Conservation (phyloP, 2,888 invertebrate genomes). For the Octonoba sinensis region DNA sequence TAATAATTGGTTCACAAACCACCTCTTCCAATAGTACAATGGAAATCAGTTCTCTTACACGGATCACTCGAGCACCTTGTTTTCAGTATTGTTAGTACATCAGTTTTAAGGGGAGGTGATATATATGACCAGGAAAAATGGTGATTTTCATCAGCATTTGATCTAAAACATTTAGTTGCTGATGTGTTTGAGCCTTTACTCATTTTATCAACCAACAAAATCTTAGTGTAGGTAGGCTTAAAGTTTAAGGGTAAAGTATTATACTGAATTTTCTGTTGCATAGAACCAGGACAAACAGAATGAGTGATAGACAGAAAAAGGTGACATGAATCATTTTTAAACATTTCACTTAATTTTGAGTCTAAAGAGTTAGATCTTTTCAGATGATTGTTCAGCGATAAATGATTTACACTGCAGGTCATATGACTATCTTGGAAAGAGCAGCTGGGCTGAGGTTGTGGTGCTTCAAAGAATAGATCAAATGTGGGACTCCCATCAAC, state of each 20-base stretch:
- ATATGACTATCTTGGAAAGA: constrained; percentile 15
- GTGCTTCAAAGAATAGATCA: neutral
- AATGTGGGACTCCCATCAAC: neutral
- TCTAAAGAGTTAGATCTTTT: constrained; percentile 30
- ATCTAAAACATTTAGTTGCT: neutral
- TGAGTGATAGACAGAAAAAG: constrained; percentile 35
- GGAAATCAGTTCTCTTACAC: constrained; percentile 18
- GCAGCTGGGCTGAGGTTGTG: constrained; percentile 15
- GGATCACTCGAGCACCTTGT: constrained; percentile 51
- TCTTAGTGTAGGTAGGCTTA: constrained; percentile 29
- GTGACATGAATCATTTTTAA: constrained; percentile 6
- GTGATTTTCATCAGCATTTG: neutral
- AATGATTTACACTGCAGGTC: neutral
- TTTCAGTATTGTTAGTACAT: constrained; percentile 35
- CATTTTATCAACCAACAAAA: constrained; percentile 6
- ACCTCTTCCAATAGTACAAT: constrained; percentile 10
- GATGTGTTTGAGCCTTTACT: neutral
- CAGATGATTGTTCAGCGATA: neutral
- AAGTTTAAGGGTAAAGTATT: constrained; percentile 33
- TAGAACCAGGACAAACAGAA: neutral
- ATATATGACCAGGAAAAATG: constrained; percentile 26
- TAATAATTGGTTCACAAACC: too few relatives aligned
- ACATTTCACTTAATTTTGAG: constrained; percentile 18
- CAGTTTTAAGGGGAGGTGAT: constrained; percentile 17
- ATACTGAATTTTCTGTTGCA: neutral